Evolutionary conservation across 2,888 invertebrate species (phyloP).

Genomic region (Lithodes maja): DNA sequence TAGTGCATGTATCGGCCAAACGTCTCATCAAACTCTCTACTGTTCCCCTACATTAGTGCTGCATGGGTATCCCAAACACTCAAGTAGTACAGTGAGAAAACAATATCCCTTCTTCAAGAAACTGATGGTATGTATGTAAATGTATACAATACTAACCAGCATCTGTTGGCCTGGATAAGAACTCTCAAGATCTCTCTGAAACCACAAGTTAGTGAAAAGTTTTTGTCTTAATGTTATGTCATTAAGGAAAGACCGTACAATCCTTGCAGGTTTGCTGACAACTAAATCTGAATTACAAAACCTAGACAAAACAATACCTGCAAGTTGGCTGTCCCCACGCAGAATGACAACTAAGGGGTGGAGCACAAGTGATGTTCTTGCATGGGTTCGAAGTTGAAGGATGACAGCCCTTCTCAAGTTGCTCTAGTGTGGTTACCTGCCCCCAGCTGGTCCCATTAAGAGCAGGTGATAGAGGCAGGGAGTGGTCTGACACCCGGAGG

Average conservation of each 20-base stretch:
- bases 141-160: too few relatives aligned
- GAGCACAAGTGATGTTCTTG: constrained; percentile 5
- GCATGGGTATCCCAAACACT: too few relatives aligned
- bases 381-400: constrained; percentile 45
- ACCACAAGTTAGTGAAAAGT: too few relatives aligned
- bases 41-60: too few relatives aligned
- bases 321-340: constrained; percentile 53
- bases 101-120: too few relatives aligned
- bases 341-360: constrained; percentile 54
- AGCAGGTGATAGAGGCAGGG: constrained; percentile 61
- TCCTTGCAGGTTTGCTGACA: neutral
- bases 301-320: constrained; percentile 43
- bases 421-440: constrained; percentile 56
- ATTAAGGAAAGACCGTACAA: neutral
- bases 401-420: constrained; percentile 45
- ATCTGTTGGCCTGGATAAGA: too few relatives aligned
- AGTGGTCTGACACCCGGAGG: constrained; percentile 54
- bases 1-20: too few relatives aligned
- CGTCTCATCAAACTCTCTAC: too few relatives aligned
- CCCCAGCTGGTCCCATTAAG: constrained; percentile 64
- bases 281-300: neutral
- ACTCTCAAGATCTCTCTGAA: too few relatives aligned
- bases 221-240: neutral
- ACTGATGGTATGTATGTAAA: too few relatives aligned
- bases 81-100: too few relatives aligned